Evolutionary conservation across 2,888 invertebrate species (phyloP).

Genomic region (Eupithecia vulgata): DNA sequence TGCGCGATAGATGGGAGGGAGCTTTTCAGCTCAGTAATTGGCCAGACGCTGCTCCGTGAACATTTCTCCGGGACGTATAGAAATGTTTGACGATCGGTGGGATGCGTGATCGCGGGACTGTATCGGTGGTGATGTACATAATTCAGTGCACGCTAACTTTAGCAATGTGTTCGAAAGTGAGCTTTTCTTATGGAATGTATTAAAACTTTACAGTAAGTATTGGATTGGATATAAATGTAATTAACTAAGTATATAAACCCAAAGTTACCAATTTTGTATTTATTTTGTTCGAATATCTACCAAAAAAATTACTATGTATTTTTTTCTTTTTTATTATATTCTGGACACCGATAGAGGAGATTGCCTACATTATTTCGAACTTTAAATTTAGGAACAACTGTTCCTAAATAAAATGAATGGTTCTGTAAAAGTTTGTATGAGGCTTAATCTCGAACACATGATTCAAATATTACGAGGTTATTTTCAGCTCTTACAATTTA

Average conservation of each 20-base stretch:
- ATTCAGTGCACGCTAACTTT: conserved; percentile 25
- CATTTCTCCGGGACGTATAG: conserved; percentile 15
- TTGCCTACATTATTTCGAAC: no score
- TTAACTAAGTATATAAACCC: not conserved
- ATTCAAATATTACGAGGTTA: not conserved
- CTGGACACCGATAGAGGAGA: not conserved
- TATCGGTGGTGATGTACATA: not conserved
- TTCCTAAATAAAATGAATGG: no score
- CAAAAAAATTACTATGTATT: not conserved
- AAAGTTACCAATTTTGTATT: not conserved
- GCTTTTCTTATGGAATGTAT: conserved; percentile 21
- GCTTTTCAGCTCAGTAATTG: conserved; percentile 33
- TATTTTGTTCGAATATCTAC: not conserved
- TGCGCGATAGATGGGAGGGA: conserved; percentile 24
- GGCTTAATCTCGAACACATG: not conserved
- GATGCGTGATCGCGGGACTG: conserved; percentile 16
- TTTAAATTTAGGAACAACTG: no score
- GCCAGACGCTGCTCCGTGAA: conserved; percentile 26
- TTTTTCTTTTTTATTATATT: not conserved
- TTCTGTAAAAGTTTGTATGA: not conserved
- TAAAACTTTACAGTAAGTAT: conserved; percentile 2
- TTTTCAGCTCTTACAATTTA: not conserved
- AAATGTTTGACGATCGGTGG: conserved; percentile 22
- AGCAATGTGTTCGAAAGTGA: conserved; percentile 19
- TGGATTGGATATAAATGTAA: not conserved